Evolutionary conservation across 2,113 vertebrate genomes (phyloP).

Genomic region (Onychostoma macrolepis): DNA sequence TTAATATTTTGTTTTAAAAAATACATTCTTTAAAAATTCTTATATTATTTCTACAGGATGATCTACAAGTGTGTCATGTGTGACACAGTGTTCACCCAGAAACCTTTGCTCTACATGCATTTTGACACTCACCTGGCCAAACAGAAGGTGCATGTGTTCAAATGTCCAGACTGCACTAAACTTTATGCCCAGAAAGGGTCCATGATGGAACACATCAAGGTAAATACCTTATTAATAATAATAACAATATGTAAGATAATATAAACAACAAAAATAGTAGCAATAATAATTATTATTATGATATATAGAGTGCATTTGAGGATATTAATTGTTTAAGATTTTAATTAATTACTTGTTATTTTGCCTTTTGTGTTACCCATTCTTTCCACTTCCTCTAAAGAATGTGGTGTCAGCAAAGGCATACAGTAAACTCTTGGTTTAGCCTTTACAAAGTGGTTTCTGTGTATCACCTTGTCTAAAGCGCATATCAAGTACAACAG

Average conservation of each 20-base stretch:
- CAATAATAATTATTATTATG: too few species aligned
- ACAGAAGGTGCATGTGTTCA: constrained; percentile 94
- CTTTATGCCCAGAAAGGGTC: constrained; percentile 93
- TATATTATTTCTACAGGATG: constrained; percentile 72
- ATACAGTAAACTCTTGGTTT: constrained; percentile 62
- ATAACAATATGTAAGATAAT: too few species aligned
- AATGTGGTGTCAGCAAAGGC: constrained; percentile 70
- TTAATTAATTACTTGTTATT: background rate
- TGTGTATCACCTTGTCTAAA: constrained; percentile 60
- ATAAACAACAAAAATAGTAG: too few species aligned
- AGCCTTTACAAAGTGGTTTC: constrained; percentile 64
- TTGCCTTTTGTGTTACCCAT: constrained; percentile 72
- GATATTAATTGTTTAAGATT: too few species aligned
- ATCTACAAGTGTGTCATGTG: constrained; percentile 99
- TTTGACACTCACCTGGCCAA: constrained; percentile 92
- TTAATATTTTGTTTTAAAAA: background rate
- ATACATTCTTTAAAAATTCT: background rate
- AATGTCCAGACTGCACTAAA: constrained; percentile 92
- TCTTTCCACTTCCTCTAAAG: constrained; percentile 58
- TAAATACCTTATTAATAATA: constrained; percentile 52
- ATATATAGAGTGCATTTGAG: too few species aligned
- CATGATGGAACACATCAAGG: constrained; percentile 94
- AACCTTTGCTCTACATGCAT: constrained; percentile 88
- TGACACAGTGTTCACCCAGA: constrained; percentile 95
- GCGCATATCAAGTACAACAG: constrained; percentile 67